These are phyloP conservation scores for Phrynosoma platyrhinos DNA, from an alignment of 2,113 vertebrate species.

Conservation along the genomic window DNA sequence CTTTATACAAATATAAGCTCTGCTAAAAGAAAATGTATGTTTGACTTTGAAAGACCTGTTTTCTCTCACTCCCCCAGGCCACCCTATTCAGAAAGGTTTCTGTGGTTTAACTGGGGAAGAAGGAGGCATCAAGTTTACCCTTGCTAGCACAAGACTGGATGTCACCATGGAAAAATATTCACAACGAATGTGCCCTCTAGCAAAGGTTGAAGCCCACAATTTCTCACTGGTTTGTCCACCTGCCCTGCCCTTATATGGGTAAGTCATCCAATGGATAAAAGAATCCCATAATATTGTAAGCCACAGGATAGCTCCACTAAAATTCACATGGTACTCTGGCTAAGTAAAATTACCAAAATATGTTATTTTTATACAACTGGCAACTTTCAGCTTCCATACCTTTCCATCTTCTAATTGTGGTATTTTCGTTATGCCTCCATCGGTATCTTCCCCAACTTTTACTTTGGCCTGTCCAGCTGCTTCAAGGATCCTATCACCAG, in stretches of 20 bases:
- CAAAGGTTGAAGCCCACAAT: neutral
- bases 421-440: constrained; percentile 69
- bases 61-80: neutral
- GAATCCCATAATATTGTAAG: neutral
- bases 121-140: neutral
- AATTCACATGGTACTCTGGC: neutral
- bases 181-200: neutral
- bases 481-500: constrained; percentile 69
- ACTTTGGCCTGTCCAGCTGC: constrained; percentile 47
- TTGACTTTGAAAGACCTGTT: neutral
- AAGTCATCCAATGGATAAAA: neutral
- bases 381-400: constrained; percentile 70
- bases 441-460: constrained; percentile 68
- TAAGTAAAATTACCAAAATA: neutral
- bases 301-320: neutral
- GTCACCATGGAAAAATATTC: neutral
- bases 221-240: neutral
- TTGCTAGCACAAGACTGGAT: neutral
- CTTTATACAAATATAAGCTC: neutral
- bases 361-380: neutral
- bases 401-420: constrained; percentile 80
- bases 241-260: neutral
- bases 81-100: neutral
- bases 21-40: neutral
- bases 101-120: neutral